phyloP scores from a whole-genome alignment of 2,797 vertebrate genomes.

The Acanthopagrus latus region DNA sequence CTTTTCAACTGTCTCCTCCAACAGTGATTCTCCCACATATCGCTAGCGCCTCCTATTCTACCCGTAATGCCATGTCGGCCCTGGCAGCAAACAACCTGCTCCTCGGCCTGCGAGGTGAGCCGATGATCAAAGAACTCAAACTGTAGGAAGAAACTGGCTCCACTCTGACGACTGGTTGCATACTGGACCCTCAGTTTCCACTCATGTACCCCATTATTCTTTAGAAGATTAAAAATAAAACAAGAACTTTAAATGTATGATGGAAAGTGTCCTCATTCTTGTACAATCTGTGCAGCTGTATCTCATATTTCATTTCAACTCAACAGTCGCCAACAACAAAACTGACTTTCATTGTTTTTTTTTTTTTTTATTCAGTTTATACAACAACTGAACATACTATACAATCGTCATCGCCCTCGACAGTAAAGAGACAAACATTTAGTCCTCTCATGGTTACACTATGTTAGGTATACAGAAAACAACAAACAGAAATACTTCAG shows the following conservation, averaged over 20 bases:
- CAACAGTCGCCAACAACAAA: constrained; percentile 13
- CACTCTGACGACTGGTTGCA: background rate
- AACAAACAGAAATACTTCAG: constrained; percentile 51
- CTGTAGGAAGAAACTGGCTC: constrained; percentile 67
- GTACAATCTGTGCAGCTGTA: background rate
- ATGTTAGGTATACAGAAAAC: constrained; percentile 53
- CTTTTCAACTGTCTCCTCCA: constrained; percentile 26
- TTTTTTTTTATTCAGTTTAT: constrained; percentile 73
- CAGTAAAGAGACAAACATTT: constrained; percentile 68
- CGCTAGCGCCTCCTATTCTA: constrained; percentile 87
- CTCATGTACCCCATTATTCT: background rate
- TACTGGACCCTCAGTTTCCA: background rate
- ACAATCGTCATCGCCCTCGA: constrained; percentile 67
- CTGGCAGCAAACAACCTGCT: constrained; percentile 89
- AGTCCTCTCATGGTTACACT: constrained; percentile 57
- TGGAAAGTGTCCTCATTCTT: background rate
- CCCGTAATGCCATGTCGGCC: constrained; percentile 88
- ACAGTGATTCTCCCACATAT: constrained; percentile 90
- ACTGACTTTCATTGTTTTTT: constrained; percentile 56
- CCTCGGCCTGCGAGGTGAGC: constrained; percentile 83
- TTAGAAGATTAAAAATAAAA: constrained; percentile 16
- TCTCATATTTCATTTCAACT: constrained; percentile 37
- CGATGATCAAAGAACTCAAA: constrained; percentile 86
- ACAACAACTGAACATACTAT: constrained; percentile 71
- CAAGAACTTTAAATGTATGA: background rate